Conservation (phyloP, 2,888 invertebrate genomes). For the Phoronis australis region DNA sequence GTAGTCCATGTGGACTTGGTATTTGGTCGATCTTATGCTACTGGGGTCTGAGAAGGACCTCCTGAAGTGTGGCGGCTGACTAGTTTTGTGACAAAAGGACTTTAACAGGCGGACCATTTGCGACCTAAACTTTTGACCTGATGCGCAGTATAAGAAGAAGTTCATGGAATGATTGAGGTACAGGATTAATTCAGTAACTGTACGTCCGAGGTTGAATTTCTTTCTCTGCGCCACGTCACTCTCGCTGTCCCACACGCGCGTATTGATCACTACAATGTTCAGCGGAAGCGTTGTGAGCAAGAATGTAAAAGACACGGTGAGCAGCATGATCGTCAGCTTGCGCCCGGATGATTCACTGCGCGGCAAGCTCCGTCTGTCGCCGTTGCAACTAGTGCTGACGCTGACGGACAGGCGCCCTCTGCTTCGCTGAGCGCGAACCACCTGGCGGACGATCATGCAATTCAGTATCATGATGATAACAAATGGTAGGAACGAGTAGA, state of each 20-base stretch:
- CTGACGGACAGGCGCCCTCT: not conserved
- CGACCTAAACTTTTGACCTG: constrained; percentile 30
- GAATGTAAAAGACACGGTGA: constrained; percentile 45
- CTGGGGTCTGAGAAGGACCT: too few relatives aligned
- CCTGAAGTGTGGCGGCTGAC: too few relatives aligned
- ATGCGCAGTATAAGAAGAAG: constrained; percentile 38
- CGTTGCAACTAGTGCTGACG: not conserved
- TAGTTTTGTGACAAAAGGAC: too few relatives aligned
- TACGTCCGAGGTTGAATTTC: constrained; percentile 26
- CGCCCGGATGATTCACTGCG: constrained; percentile 13
- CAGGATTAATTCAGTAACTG: constrained; percentile 41
- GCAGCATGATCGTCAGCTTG: constrained; percentile 43
- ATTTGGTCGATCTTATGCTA: too few relatives aligned
- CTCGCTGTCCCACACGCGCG: constrained; percentile 17
- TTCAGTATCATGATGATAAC: constrained; percentile 37
- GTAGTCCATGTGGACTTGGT: too few relatives aligned
- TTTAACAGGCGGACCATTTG: too few relatives aligned
- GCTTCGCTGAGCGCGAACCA: constrained; percentile 21
- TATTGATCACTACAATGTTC: constrained; percentile 31
- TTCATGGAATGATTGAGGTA: constrained; percentile 45
- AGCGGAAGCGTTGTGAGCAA: constrained; percentile 44
- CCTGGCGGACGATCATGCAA: constrained; percentile 40
- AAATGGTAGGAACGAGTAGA: constrained; percentile 44
- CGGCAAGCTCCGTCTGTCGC: not conserved
- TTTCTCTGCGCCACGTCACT: constrained; percentile 16